Base-by-base conservation (phyloP, 2,888 invertebrate species). In the Drosophila flavopinicola region DNA sequence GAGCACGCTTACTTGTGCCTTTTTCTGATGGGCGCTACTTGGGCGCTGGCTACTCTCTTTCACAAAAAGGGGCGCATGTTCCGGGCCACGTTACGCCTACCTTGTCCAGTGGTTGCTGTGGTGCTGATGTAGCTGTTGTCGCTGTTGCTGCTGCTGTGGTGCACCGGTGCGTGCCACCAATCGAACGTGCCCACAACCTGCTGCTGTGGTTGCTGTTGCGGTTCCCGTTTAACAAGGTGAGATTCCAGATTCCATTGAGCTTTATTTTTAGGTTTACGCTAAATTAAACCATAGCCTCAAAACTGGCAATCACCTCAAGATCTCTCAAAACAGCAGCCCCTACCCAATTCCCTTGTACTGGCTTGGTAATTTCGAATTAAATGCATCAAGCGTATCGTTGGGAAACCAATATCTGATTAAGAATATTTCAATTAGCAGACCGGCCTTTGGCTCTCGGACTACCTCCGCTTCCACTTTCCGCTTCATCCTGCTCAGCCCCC, bases 361-460 rank as follows among this genome's bases (percentile, higher is more conserved):
- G 39, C 42, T 29, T 64, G 52, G 74, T 82, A 85, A 82, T 86
- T 84, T 78, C 64, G 87, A 75, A 86, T 82, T 82, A 82, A 86
- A 84, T 80, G 80, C 85, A 70, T 57, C 74, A 58, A 38, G 59
- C 66, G 70, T 64, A 75, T 60, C 75, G 68, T 65, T 53, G 48
- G 38, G 25, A 52, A 65, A 51, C 56, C 33, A 66, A 82, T 78
- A 84, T 84, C 83, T 87, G 87, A 84, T 84, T 84, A 84, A 87
- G 76, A 85, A 84, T 84, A 84, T 84, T 84, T 84, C 85, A 84
- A 84, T 84, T 84, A 84, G 87, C 74, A 51, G 59, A 59, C 42
- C 49, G 72, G 56, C 77, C 66, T 58, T 66, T 58, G 54, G 56
- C 56, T 54, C 11, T 15, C 27, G 7, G 6, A 48, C 20, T 23